Evolutionary conservation across 2,888 invertebrate genomes (phyloP).

Genomic region (Euclidia mi): DNA sequence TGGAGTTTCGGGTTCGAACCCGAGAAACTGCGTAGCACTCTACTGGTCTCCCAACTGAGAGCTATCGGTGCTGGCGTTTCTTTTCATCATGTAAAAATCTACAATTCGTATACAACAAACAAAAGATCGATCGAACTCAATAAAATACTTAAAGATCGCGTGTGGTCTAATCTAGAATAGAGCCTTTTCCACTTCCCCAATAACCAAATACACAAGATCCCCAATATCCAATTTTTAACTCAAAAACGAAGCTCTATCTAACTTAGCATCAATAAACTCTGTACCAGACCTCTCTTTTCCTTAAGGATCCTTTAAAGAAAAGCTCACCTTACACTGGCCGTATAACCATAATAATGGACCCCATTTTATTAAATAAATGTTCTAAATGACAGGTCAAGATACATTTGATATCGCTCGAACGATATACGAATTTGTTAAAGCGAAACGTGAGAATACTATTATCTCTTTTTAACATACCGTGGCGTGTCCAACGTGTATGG

Average conservation of each 20-base stretch:
- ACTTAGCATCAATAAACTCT: neutral
- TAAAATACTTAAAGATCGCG: constrained; percentile 4
- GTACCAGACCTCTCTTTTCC: constrained; percentile 22
- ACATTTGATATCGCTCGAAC: constrained; percentile 51
- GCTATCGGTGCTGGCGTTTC: no score
- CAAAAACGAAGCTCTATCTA: constrained; percentile 25
- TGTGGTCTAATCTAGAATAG: constrained; percentile 12
- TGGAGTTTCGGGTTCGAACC: no score
- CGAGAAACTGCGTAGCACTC: no score
- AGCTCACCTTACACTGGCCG: constrained; percentile 40
- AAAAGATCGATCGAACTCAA: neutral
- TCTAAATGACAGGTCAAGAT: constrained; percentile 48
- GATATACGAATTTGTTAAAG: constrained; percentile 40
- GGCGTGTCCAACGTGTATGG: constrained; percentile 26
- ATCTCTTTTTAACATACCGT: constrained; percentile 38
- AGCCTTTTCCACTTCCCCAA: constrained; percentile 7
- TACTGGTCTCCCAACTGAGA: no score
- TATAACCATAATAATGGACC: constrained; percentile 39
- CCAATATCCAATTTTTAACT: neutral
- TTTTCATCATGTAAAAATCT: no score
- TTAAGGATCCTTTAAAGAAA: neutral
- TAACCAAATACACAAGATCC: constrained; percentile 28
- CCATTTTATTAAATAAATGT: constrained; percentile 43
- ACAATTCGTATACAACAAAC: no score
- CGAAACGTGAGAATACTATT: constrained; percentile 14